phyloP scores from a whole-genome alignment of 2,113 vertebrate genomes.

The Pycnonotus jocosus region DNA sequence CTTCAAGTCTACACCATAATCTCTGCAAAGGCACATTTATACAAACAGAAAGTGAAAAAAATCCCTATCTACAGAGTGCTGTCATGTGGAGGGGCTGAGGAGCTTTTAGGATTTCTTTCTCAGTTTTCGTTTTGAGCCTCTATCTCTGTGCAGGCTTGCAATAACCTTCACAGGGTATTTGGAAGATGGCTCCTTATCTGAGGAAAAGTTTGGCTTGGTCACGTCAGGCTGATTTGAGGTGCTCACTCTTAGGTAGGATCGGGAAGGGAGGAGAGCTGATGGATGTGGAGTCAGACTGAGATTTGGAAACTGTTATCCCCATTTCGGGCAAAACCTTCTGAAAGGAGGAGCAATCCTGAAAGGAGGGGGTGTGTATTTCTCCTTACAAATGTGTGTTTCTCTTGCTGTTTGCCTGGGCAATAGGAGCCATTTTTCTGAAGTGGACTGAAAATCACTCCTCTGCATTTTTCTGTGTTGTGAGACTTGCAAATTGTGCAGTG shows the following conservation, averaged over 20 bases:
- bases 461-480: not conserved
- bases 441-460: not conserved
- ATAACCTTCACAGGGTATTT: not conserved
- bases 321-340: not conserved
- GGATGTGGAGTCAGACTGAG: not conserved
- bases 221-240: not conserved
- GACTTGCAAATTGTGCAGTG: not conserved
- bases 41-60: too few species aligned
- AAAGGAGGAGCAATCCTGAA: not conserved
- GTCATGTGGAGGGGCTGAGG: not conserved
- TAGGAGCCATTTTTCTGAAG: not conserved
- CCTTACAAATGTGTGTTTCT: not conserved
- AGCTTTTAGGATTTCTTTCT: not conserved
- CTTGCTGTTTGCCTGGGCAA: not conserved
- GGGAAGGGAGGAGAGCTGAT: not conserved
- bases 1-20: rapidly evolving
- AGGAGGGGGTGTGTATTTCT: not conserved
- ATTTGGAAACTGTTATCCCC: not conserved
- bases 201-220: not conserved
- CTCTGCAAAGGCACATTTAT: not conserved
- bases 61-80: not conserved
- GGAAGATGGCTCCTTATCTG: not conserved
- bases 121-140: not conserved
- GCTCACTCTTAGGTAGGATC: not conserved
- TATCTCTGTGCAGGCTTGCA: not conserved